These are phyloP conservation scores for Vespertilio murinus DNA, from an alignment of 2,797 vertebrate genomes.

Conservation along the genomic window DNA sequence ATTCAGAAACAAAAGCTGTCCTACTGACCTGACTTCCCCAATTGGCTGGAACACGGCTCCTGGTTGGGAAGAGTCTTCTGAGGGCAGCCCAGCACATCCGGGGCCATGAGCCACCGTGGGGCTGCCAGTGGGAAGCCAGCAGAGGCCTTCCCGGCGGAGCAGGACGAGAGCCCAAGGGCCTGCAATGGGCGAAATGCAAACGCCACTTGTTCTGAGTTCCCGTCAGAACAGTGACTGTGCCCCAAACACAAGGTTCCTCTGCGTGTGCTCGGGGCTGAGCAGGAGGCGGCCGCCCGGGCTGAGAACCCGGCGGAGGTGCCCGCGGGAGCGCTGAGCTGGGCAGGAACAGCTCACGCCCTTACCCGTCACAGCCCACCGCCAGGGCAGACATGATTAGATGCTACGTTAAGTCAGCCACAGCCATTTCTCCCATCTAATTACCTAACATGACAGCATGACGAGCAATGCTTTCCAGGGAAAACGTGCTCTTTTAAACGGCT, in stretches of 20 bases:
- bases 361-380: conserved; percentile 92
- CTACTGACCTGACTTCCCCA: neutral
- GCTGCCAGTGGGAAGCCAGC: conserved; percentile 19
- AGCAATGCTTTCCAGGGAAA: conserved; percentile 84
- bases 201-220: neutral
- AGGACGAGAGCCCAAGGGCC: too few relatives aligned
- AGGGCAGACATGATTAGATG: conserved; percentile 96
- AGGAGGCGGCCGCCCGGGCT: too few relatives aligned
- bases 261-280: neutral
- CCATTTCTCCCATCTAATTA: conserved; percentile 96
- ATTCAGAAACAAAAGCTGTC: conserved; percentile 55
- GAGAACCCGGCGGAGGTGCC: too few relatives aligned
- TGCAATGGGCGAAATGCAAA: neutral
- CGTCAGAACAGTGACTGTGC: too few relatives aligned
- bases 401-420: conserved; percentile 90
- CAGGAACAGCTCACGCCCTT: conserved; percentile 90
- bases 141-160: neutral
- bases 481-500: conserved; percentile 85
- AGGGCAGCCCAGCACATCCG: neutral
- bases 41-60: conserved; percentile 58
- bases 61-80: conserved; percentile 41
- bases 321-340: too few relatives aligned
- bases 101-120: neutral
- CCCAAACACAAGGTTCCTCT: too few relatives aligned
- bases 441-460: conserved; percentile 93